Percentiles rank a stretch among this genome's conserved stretches.
phyloP scores from a whole-genome alignment of 37 sponge, comb jelly and placozoan genomes.

The Eunapius fragilis region DNA sequence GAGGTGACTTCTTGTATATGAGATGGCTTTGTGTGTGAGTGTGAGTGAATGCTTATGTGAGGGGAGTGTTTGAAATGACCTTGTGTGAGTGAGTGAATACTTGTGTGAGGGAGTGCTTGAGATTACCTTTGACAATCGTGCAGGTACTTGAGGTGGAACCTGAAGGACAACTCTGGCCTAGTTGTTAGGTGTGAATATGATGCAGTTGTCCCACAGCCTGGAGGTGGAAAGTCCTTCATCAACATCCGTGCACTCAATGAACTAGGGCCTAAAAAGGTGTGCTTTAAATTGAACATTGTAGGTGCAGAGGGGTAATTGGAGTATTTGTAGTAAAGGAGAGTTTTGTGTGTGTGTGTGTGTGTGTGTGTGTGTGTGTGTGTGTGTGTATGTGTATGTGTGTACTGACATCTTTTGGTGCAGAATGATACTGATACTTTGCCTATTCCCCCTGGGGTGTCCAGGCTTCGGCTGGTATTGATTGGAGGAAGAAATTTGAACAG shows the following conservation, averaged over 20 bases:
- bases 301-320: too few species aligned
- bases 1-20: neutral
- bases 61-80: neutral
- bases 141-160: constrained; percentile 86
- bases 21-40: neutral
- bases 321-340: too few species aligned
- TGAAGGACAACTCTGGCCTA: constrained; percentile 62
- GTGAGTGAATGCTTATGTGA: neutral
- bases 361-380: too few species aligned
- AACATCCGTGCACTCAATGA: constrained; percentile 84
- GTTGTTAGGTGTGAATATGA: constrained; percentile 89
- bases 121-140: neutral
- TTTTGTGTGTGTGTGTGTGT: too few species aligned
- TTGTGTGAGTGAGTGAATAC: neutral
- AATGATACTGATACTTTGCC: neutral
- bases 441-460: neutral
- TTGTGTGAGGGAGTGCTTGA: neutral
- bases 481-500: constrained; percentile 94
- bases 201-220: constrained; percentile 70
- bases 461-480: constrained; percentile 77
- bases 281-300: neutral
- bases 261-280: constrained; percentile 86
- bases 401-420: too few species aligned
- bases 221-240: constrained; percentile 50
- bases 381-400: too few species aligned